Conservation (phyloP, 2,113 vertebrate genomes). For the Prionailurus bengalensis region DNA sequence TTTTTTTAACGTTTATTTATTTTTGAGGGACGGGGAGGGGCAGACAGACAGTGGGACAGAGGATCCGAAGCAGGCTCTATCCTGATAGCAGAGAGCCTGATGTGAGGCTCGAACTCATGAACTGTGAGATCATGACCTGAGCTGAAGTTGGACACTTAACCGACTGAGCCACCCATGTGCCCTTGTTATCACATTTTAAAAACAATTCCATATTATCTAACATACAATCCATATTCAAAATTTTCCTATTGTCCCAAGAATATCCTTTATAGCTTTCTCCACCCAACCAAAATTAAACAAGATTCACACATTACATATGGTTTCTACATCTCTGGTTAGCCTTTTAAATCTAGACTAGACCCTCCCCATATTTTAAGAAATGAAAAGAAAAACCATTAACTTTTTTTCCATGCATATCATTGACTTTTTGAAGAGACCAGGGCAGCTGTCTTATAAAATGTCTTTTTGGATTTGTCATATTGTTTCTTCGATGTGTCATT, state of each 20-base stretch:
- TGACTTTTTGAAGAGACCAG: slow-evolving; percentile 15
- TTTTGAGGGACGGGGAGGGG: too few species aligned
- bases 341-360: not conserved
- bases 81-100: too few species aligned
- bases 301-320: not conserved
- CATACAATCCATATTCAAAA: not conserved
- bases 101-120: too few species aligned
- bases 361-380: not conserved
- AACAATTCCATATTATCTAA: not conserved
- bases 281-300: slow-evolving; percentile 4
- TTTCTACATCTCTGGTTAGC: not conserved
- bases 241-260: not conserved
- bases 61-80: too few species aligned
- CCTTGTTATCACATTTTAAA: not conserved
- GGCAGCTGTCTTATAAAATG: not conserved
- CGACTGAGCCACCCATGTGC: too few species aligned
- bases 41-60: too few species aligned
- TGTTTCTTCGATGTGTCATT: not conserved
- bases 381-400: slow-evolving; percentile 42
- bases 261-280: not conserved
- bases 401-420: slow-evolving; percentile 37
- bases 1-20: too few species aligned
- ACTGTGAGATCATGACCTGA: too few species aligned
- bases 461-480: not conserved
- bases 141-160: too few species aligned